Evolutionary conservation across 2,797 vertebrate species (phyloP).

Genomic region (Dermochelys coriacea): DNA sequence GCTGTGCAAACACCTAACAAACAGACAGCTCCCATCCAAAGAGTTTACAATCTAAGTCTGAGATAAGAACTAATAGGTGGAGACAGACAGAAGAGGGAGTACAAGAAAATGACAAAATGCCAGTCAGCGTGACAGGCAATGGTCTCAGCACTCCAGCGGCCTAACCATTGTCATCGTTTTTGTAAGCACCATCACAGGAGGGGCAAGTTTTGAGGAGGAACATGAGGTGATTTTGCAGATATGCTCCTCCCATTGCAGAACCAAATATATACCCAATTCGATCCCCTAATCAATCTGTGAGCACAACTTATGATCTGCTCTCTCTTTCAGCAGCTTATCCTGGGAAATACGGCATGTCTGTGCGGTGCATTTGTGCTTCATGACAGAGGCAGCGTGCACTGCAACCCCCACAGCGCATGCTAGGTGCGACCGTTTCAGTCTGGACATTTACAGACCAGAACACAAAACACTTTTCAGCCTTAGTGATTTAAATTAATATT

Average conservation of each 20-base stretch:
- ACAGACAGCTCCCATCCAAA: not conserved
- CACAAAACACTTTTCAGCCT: fast-evolving
- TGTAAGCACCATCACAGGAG: not conserved
- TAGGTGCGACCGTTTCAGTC: fast-evolving
- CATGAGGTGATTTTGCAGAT: not conserved
- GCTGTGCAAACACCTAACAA: not conserved
- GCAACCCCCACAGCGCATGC: not conserved
- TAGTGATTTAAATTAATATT: not conserved
- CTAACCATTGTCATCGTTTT: not conserved
- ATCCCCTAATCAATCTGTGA: not conserved
- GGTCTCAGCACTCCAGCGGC: not conserved
- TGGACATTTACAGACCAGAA: not conserved
- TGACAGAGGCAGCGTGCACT: fast-evolving
- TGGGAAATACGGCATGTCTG: fast-evolving
- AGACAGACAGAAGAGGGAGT: not conserved
- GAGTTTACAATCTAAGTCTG: not conserved
- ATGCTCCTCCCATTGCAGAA: not conserved
- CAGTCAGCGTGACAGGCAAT: too few relatives aligned
- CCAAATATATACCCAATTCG: not conserved
- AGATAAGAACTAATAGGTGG: too few relatives aligned
- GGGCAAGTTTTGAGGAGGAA: too few relatives aligned
- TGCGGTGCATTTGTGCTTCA: fast-evolving
- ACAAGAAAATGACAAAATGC: not conserved
- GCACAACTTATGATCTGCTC: fast-evolving
- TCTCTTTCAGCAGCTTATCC: not conserved